A percentile compares a stretch with the other conserved stretches of the same genome.
Conservation (phyloP, 2,113 vertebrate genomes). For the Calyptomena viridis region DNA sequence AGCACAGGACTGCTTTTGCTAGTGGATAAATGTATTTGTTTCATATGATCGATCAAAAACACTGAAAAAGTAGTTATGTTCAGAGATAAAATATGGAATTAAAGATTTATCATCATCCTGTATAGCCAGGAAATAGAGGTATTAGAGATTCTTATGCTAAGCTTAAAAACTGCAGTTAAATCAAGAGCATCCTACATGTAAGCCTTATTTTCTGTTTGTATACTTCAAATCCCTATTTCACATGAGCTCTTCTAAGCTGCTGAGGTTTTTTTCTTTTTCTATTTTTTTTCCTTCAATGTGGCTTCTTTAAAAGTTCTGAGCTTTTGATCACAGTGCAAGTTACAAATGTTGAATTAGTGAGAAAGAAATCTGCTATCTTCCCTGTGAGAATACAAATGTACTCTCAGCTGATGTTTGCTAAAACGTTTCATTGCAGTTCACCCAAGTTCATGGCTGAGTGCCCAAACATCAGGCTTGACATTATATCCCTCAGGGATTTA, state of each 20-base stretch:
- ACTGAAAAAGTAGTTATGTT: background rate
- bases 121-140: background rate
- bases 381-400: background rate
- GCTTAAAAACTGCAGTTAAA: background rate
- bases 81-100: background rate
- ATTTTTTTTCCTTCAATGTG: background rate
- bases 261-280: background rate
- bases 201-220: background rate
- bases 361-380: background rate
- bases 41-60: background rate
- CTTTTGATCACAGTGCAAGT: background rate
- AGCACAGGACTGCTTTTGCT: conserved; percentile 74
- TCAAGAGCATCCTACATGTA: background rate
- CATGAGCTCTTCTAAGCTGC: accelerated
- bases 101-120: background rate
- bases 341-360: background rate
- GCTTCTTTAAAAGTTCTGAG: background rate
- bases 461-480: background rate
- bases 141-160: background rate
- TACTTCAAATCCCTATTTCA: background rate
- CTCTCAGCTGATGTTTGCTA: background rate
- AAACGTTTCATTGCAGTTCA: background rate
- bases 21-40: conserved; percentile 23
- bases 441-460: background rate
- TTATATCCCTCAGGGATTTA: background rate